Base-by-base conservation (phyloP, 2,797 vertebrate genomes). In the Borostomias antarcticus region DNA sequence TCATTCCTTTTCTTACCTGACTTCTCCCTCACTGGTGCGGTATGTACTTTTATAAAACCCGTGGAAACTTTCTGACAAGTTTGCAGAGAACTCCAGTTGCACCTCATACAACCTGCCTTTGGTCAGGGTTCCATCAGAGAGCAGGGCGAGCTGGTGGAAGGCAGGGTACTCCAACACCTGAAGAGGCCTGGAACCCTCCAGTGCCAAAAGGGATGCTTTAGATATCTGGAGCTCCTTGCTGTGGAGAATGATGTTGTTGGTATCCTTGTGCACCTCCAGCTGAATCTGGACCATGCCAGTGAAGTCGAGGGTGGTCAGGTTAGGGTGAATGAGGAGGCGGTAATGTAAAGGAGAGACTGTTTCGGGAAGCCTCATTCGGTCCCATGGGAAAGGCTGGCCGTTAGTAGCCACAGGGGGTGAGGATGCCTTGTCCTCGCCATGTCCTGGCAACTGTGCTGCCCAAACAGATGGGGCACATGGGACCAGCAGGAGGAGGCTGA, bases 21-120 rank as follows among this genome's bases (percentile, higher is more conserved):
- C 75, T 28, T 95, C 92, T 26, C 95, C 96, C 0, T 83, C 86
- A 52, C 78, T 89, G 66, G 93, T 94, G 76, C 86, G 91, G 80
- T 97, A 96, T 70, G 88, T 94, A 88, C 96, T 93, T 82, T 94
- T 96, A 80, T 98, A 98, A 82, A 98, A 96, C 6, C 96, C 96
- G 0, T 89, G 92, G 70, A 89, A 96, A 73, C 84, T 94, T 61
- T 94, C 88, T 0, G 96, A 98, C 10, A 98, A 82, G 63, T 94
- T 92, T 29, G 93, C 94, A 0, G 82, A 57, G 13, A 95, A 98
- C 29, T 85, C 81, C 58, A 97, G 81, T 70, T 75, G 62, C 11
- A 97, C 51, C 0, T 87, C 88, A 69, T 96, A 97, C 2, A 21
- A 83, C 15, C 78, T 73, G 0, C 92, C 93, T 3, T 66, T 85